Evolutionary conservation across 2,888 invertebrate species (phyloP).

Genomic region (Scaptomyza parva): DNA sequence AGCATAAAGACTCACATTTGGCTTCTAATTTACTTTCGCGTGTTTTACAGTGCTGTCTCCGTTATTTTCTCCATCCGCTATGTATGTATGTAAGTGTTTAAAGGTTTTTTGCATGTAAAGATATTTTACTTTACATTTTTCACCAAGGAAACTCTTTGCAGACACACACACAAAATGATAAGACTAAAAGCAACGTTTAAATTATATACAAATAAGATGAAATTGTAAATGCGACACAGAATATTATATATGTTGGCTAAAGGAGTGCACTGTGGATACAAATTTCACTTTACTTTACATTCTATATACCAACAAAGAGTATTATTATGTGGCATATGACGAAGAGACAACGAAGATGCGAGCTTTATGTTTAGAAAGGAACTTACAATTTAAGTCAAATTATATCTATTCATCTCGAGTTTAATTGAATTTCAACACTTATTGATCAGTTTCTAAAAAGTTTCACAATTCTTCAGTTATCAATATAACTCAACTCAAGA

Average conservation of each 20-base stretch:
- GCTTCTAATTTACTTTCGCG: constrained; percentile 69
- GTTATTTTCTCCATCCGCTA: not conserved
- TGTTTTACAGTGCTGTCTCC: constrained; percentile 14
- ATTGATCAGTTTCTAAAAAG: no score
- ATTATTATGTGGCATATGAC: no score
- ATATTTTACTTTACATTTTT: constrained; percentile 9
- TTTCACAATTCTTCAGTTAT: no score
- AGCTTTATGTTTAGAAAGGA: no score
- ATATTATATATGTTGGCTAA: not conserved
- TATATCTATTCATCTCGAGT: no score
- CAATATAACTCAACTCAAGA: no score
- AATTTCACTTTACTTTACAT: not conserved
- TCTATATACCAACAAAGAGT: not conserved
- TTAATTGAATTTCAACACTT: no score
- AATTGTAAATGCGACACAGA: not conserved
- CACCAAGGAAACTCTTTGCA: not conserved
- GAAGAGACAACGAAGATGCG: no score
- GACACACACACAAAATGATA: not conserved
- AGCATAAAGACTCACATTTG: constrained; percentile 40
- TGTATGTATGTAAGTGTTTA: constrained; percentile 4
- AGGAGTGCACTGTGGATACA: not conserved
- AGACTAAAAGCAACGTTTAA: not conserved
- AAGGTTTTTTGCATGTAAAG: constrained; percentile 12
- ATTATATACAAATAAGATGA: not conserved
- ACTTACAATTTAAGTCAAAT: no score